Evolutionary conservation across 2,113 vertebrate genomes (phyloP).

Genomic region (Balaenoptera acutorostrata): DNA sequence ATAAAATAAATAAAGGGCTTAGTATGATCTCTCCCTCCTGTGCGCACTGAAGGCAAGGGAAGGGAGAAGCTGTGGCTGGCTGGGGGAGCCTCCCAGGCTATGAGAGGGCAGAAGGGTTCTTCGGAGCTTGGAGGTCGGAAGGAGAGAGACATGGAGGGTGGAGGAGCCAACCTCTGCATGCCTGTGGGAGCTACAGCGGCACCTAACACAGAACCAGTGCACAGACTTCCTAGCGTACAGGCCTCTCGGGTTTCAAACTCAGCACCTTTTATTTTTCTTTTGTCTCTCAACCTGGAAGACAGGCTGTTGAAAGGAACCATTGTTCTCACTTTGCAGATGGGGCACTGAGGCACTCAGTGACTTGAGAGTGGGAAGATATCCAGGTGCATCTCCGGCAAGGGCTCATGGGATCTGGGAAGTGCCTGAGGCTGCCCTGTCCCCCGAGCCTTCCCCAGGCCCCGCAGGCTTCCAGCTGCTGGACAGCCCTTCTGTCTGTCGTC

Average conservation of each 20-base stretch:
- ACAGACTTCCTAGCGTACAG: neutral
- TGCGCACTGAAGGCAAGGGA: neutral
- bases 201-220: neutral
- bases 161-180: rapidly evolving
- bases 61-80: neutral
- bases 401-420: neutral
- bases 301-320: neutral
- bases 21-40: neutral
- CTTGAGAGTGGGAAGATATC: neutral
- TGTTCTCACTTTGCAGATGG: neutral
- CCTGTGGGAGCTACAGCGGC: too few species aligned
- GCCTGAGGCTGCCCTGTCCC: neutral
- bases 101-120: neutral
- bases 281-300: neutral
- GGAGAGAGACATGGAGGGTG: too few species aligned
- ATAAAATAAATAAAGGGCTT: neutral
- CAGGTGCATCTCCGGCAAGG: neutral
- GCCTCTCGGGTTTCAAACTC: neutral
- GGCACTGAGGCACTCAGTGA: neutral
- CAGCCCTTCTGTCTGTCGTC: neutral
- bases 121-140: neutral
- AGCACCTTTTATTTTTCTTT: neutral
- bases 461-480: neutral
- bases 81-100: neutral
- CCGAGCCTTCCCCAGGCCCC: neutral